These are phyloP conservation scores for Toxonevra muliebris DNA, from an alignment of 2,888 invertebrate species.

Conservation along the genomic window DNA sequence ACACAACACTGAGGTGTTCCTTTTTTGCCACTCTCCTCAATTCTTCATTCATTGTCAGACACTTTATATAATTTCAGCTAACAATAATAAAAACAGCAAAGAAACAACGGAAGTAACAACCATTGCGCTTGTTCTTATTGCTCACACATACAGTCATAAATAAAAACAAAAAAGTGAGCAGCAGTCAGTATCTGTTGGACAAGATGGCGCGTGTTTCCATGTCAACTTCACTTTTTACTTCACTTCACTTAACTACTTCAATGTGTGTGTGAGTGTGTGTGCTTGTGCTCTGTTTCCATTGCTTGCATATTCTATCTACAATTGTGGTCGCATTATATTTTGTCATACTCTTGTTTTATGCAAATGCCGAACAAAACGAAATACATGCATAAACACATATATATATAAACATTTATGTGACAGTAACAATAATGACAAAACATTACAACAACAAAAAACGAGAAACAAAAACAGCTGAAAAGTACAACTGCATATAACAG, in stretches of 20 bases:
- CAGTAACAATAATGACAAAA: constrained; percentile 3
- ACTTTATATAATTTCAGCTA: no score
- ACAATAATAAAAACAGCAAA: neutral
- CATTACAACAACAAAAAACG: constrained; percentile 10
- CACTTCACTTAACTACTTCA: neutral
- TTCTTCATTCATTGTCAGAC: no score
- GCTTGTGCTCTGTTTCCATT: no score
- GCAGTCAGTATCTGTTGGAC: constrained; percentile 13
- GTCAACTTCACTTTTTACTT: constrained; percentile 11
- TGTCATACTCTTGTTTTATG: constrained; percentile 26
- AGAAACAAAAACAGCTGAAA: neutral
- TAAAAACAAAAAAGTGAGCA: neutral
- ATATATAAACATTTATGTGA: no score
- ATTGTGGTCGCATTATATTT: constrained; percentile 11
- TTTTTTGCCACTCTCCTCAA: no score
- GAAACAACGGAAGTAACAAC: constrained; percentile 12
- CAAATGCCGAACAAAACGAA: constrained; percentile 17
- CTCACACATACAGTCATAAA: no score
- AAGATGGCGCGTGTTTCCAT: constrained; percentile 31
- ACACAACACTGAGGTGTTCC: no score
- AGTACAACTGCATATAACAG: neutral
- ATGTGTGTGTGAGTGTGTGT: neutral
- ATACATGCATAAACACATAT: neutral
- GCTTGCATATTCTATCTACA: no score
- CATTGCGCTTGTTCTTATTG: neutral